phyloP scores from a whole-genome alignment of 2,113 vertebrate species.

The Caracal caracal region DNA sequence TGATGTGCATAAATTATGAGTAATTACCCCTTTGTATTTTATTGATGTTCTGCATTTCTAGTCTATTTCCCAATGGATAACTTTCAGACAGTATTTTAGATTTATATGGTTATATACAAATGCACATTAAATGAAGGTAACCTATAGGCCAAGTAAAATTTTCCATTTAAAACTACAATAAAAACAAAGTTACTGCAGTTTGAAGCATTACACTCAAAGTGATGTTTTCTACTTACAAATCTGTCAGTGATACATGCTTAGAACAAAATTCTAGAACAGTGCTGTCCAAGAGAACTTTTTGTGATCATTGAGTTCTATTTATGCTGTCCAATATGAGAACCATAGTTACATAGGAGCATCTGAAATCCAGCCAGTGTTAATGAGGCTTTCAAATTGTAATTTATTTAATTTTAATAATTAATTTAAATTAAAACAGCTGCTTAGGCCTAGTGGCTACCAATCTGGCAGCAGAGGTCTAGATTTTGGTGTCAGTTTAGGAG shows the following conservation, averaged over 20 bases:
- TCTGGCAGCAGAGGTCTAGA: not conserved
- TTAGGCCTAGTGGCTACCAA: not conserved
- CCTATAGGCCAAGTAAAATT: not conserved
- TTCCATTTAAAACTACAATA: conserved; percentile 49
- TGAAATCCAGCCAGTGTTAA: not conserved
- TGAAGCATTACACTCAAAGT: not conserved
- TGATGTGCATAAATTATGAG: not conserved
- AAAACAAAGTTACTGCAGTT: not conserved
- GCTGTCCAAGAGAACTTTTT: not conserved
- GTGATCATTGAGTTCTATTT: not conserved
- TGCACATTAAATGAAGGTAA: conserved; percentile 31
- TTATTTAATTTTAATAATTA: not conserved
- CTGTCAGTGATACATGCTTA: not conserved
- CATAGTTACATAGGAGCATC: not conserved
- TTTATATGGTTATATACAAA: conserved; percentile 15
- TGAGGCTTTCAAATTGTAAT: not conserved
- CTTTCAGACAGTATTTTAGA: not conserved
- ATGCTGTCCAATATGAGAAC: not conserved
- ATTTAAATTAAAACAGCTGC: not conserved
- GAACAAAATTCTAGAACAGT: not conserved
- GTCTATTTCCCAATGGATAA: not conserved
- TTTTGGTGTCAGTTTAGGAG: not conserved
- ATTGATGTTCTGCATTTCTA: not conserved
- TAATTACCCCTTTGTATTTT: conserved; percentile 18
- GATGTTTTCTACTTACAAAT: not conserved